These are phyloP conservation scores for Trichogramma dendrolimi DNA, from an alignment of 2,888 invertebrate genomes.

Conservation along the genomic window DNA sequence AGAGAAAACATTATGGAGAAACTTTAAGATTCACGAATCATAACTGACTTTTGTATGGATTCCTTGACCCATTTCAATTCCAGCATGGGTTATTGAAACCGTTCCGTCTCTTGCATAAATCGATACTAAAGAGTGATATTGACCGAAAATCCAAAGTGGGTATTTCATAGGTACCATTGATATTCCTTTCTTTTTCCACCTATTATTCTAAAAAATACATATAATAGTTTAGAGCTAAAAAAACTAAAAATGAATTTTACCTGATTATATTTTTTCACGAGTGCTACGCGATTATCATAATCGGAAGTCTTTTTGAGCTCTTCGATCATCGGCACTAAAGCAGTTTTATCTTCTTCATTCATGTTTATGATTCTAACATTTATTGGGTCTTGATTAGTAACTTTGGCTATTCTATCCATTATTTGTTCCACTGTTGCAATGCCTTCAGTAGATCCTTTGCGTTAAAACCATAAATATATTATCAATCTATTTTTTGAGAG, in stretches of 20 bases:
- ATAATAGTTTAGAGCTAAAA: background rate
- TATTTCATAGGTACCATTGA: conserved; percentile 30
- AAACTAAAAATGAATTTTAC: conserved; percentile 36
- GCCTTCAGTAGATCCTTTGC: conserved; percentile 16
- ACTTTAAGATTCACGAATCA: background rate
- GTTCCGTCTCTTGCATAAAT: conserved; percentile 24
- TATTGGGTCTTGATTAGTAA: conserved; percentile 58
- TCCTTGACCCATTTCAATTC: conserved; percentile 30
- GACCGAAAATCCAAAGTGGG: background rate
- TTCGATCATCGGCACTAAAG: conserved; percentile 55
- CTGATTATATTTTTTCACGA: conserved; percentile 60
- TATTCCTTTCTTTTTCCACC: conserved; percentile 77
- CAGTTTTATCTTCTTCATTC: conserved; percentile 50
- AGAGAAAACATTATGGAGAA: background rate
- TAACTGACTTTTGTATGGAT: conserved; percentile 23
- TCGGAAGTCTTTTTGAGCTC: conserved; percentile 59
- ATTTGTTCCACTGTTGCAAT: conserved; percentile 45
- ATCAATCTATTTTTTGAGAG: background rate
- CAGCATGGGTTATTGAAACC: conserved; percentile 18
- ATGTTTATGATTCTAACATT: conserved; percentile 60
- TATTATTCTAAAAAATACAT: conserved; percentile 57
- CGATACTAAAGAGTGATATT: conserved; percentile 16
- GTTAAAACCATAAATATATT: background rate
- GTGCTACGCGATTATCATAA: conserved; percentile 56
- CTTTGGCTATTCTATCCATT: conserved; percentile 65